Evolutionary conservation across 2,113 vertebrate genomes (phyloP).

Genomic region (Recurvirostra avosetta): DNA sequence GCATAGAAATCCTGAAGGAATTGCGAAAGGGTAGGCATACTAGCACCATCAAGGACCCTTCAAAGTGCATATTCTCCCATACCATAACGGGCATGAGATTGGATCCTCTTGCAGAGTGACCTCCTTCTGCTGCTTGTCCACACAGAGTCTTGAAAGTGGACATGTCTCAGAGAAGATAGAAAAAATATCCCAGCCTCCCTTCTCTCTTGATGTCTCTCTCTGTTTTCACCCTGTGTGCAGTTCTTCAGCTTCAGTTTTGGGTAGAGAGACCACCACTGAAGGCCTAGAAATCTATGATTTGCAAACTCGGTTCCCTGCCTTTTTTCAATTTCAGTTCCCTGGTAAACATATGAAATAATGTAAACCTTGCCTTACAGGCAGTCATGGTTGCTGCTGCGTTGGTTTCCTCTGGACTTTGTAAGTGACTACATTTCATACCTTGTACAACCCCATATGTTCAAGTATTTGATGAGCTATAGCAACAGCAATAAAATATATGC

Average conservation of each 20-base stretch:
- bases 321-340: not conserved
- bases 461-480: not conserved
- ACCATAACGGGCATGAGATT: not conserved
- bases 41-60: not conserved
- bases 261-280: not conserved
- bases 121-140: not conserved
- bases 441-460: rapidly evolving
- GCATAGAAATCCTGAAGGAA: not conserved
- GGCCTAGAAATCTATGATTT: not conserved
- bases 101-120: not conserved
- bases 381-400: not conserved
- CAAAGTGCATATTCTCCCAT: not conserved
- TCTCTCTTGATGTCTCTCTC: not conserved
- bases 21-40: not conserved
- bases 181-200: not conserved
- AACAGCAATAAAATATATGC: not conserved
- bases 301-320: not conserved
- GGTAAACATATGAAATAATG: not conserved
- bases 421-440: not conserved
- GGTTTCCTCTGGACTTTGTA: not conserved
- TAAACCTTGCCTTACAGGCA: not conserved
- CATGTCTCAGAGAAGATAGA: not conserved
- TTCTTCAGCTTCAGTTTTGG: not conserved
- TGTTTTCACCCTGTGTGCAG: not conserved
- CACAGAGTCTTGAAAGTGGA: not conserved